Evolutionary conservation across 2,797 vertebrate genomes (phyloP), one percentile per base, ranked within the genome.

Genomic region (Coranthus polyacanthus): DNA sequence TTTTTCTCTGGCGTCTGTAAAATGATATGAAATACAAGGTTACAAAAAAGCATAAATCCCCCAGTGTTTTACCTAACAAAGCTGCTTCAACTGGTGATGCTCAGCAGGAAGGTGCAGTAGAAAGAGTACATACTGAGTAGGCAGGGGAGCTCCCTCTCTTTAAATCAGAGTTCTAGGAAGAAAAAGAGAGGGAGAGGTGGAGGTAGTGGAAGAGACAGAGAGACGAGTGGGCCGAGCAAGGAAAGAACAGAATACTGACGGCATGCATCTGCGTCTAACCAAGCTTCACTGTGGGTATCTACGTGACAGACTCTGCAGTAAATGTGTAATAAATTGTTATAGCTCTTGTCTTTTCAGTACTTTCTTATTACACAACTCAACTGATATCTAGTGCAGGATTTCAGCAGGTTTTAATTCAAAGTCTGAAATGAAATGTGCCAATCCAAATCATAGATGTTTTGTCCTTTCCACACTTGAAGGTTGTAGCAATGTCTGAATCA

Each of bases 1-100:
- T 99, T 99, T 92, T 99, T 99, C 91, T 99, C 98, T 24, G 98
- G 98, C 79, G 97, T 98, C 97, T 99, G 91, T 2, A 75, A 84
- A 85, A 87, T 79, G 24, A 84, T 69, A 74, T 32, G 63, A 68
- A 73, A 67, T n/a, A 29, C 76, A 67, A 70, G 13, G 17, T n/a
- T 12, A 32, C 42, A 49, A 60, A 45, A 39, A 69, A 44, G 16
- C 18, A 68, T 81, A 21, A 83, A 62, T 81, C 79, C 65, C 10
- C 74, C 12, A 9, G 60, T 55, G 80, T 75, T 87, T 85, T 61
- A 81, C 54, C 72, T 72, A 84, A 82, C 69, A 79, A 65, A 78
- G 79, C 68, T 60, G 26, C 62, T 69, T 59, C 4, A 41, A 67
- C 78, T 13, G 52, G 52, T 67, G 75, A 60, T 67, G 67, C 80